These are phyloP conservation scores for Empidonax traillii DNA, from an alignment of 2,113 vertebrate species.

Conservation along the genomic window DNA sequence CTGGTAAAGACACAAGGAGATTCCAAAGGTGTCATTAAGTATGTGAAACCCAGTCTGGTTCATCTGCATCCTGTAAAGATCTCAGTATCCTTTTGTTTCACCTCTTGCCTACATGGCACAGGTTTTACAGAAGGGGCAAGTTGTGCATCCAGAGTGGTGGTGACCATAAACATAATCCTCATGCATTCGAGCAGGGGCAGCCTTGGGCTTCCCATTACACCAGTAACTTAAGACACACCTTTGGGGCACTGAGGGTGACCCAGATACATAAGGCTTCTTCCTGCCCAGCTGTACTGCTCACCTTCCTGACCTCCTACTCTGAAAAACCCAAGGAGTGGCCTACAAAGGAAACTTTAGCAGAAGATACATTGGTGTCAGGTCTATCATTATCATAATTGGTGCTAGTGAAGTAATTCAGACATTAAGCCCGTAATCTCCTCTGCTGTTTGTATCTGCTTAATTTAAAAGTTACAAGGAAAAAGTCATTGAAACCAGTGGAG, in stretches of 20 bases:
- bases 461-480: slow-evolving; percentile 43
- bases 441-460: slow-evolving; percentile 4
- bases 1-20: neutral
- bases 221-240: neutral
- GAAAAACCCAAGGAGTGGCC: slow-evolving; percentile 2
- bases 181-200: neutral
- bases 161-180: neutral
- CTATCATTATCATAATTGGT: slow-evolving; percentile 22
- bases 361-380: neutral
- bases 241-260: neutral
- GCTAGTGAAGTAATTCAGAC: neutral
- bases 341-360: slow-evolving; percentile 15
- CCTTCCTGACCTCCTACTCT: slow-evolving; percentile 26
- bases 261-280: neutral
- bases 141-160: neutral
- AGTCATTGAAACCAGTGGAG: neutral
- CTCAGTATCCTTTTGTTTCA: neutral
- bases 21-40: neutral
- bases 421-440: slow-evolving; percentile 38
- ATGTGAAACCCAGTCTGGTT: neutral
- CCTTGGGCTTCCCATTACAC: neutral
- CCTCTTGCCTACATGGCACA: neutral
- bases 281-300: slow-evolving; percentile 34
- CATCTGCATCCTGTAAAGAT: neutral
- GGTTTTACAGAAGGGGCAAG: neutral